Base-by-base conservation (phyloP, 2,113 vertebrate genomes). In the Takifugu bimaculatus region DNA sequence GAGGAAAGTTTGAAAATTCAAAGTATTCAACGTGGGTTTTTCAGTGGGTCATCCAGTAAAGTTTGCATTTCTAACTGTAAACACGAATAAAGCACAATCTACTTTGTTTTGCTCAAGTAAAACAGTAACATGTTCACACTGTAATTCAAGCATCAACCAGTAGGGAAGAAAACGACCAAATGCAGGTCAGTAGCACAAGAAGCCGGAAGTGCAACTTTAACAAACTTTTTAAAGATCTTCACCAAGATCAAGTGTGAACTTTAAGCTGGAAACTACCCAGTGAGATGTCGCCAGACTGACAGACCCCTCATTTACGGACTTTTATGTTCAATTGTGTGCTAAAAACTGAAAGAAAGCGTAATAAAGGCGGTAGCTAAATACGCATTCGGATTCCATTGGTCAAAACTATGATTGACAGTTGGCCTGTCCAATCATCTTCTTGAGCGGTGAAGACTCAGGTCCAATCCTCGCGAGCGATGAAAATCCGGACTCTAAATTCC, bases 401-500 rank as follows among this genome's bases (percentile, higher is more conserved):
- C 65, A 20, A 4, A 14, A 35, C 0, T 26, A 13, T 44, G 20
- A 72, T 9, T 3, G 77, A 57, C 79, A 52, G 15, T 5, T 1
- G 0, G 3, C 0, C 59, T 0, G 25, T 42, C 86, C 84, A 88
- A 87, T 86, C 58, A 72, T 0, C 54, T 32, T 26, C 13, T 53
- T 42, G 49, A 76, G 25, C 63, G 68, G 60, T 56, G 3, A 42
- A 27, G 14, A 6, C 52, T 35, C 1, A 45, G 28, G 67, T 28
- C 80, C 76, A 84, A 82, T 83, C 53, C 2, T 20, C 39, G 39
- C 11, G 11, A 56, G 48, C 4, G 64, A 84, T 82, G 80, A 75
- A 84, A 86, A 90, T 79, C 42, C 15, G 26, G 14, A 74, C 73
- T 10, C 44, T 67, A 80, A 80, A 83, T 85, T 80, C 65, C 74